Base-by-base conservation (phyloP, 2,113 vertebrate genomes). In the Leptobrachium leishanense region DNA sequence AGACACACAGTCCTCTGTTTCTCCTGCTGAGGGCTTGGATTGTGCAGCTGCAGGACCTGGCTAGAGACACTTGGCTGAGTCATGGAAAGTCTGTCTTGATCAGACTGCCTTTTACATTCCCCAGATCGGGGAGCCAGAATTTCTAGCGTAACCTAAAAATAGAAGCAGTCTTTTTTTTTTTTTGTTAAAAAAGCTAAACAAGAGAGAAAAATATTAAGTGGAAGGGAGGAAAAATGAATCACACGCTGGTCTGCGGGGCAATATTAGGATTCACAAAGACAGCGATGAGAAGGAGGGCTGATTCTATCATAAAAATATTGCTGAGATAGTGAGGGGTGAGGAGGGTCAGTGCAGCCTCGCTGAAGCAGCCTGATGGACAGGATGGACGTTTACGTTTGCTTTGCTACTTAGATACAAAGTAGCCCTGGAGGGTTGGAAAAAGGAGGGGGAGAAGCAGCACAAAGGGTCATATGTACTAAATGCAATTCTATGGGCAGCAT, bases 1-100 rank as follows among this genome's bases (percentile, higher is more conserved):
- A 53, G 11, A 53, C 39, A 79, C 77, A 79, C 76, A 72, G 12
- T 44, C 42, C 63, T 79, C 70, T 79, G 70, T 74, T 74, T 54
- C 77, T 74, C 70, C 77, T 73, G 77, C 70, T 79, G 63, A 40
- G 46, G 77, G 43, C 43, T 40, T 46, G 39, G 72, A 62, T 74
- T 62, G 57, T 62, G 62, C 72, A 74, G 46, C 72, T 74, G 46
- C 68, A 50, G 15, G 43, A 70, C 20, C 69, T 75, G 73, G 73
- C 62, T 40, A 42, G 15, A 70, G 3, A 20, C 10, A 64, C 42
- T 39, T 39, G 46, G 20, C 68, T 74, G 77, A 79, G 39, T 79
- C 77, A 79, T 74, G 70, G 70, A 79, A 79, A 79, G 70, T 79
- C 77, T 79, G 70, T 72, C 64, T 39, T 43, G 41, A 39, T 79